These are phyloP conservation scores for Seira musarum DNA, from an alignment of 2,888 invertebrate species.

Conservation along the genomic window DNA sequence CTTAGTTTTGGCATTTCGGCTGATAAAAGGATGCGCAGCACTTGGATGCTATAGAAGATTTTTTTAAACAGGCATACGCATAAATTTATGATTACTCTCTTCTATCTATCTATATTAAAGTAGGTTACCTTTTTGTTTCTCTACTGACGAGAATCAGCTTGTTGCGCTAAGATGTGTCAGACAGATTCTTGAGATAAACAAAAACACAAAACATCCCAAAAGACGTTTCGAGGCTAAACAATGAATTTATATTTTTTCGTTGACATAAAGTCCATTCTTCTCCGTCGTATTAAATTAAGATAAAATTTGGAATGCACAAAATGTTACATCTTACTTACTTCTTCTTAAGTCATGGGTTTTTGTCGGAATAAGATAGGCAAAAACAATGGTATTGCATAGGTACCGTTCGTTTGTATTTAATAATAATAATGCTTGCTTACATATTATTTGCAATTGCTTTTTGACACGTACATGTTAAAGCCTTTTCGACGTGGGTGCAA, in stretches of 20 bases:
- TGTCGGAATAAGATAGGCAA: neutral
- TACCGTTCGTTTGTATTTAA: too few species aligned
- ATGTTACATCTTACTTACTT: neutral
- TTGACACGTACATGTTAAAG: constrained; percentile 1
- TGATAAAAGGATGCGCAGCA: neutral
- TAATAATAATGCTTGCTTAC: too few species aligned
- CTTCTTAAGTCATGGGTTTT: too few species aligned
- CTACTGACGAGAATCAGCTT: neutral
- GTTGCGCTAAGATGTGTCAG: neutral
- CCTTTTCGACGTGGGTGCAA: too few species aligned
- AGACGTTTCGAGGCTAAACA: constrained; percentile 33
- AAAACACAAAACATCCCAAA: constrained; percentile 5
- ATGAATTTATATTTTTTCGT: constrained; percentile 13
- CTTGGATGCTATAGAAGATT: neutral
- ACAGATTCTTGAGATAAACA: neutral
- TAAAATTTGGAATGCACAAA: neutral
- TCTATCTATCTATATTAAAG: neutral
- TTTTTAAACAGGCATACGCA: neutral
- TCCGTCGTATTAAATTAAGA: neutral
- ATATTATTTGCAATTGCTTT: neutral
- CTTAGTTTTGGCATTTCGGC: neutral
- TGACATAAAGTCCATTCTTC: constrained; percentile 12
- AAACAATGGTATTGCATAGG: neutral
- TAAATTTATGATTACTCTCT: constrained; percentile 9
- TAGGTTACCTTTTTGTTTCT: neutral